Conservation (phyloP, 2,797 vertebrate species). For the Acanthurus lineatus region DNA sequence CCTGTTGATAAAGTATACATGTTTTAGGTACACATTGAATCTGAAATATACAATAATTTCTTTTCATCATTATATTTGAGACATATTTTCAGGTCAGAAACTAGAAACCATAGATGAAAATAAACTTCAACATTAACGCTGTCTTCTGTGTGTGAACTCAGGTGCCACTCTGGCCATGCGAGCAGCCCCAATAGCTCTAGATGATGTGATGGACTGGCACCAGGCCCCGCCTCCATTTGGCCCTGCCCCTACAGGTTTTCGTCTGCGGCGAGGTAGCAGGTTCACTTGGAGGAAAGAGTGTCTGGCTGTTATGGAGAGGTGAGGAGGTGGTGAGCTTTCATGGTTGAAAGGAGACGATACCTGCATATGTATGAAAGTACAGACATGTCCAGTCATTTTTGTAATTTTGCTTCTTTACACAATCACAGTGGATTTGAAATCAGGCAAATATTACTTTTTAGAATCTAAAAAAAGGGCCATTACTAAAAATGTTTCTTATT, state of each 20-base stretch:
- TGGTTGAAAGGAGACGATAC: too few species aligned
- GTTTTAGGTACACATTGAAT: not conserved
- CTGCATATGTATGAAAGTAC: not conserved
- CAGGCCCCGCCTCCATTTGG: slow-evolving; percentile 93
- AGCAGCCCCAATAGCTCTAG: slow-evolving; percentile 91
- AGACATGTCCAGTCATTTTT: too few species aligned
- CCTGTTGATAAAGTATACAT: not conserved
- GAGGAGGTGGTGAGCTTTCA: slow-evolving; percentile 16
- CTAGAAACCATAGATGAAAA: not conserved
- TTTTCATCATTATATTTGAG: not conserved
- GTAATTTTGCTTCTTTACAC: too few species aligned
- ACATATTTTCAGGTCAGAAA: not conserved
- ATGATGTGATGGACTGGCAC: slow-evolving; percentile 96
- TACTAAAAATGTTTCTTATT: too few species aligned
- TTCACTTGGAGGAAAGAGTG: slow-evolving; percentile 99
- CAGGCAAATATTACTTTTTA: too few species aligned
- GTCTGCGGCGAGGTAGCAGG: slow-evolving; percentile 94
- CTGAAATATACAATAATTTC: not conserved
- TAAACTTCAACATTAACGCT: not conserved
- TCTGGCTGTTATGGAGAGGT: slow-evolving; percentile 99
- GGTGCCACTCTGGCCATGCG: slow-evolving; percentile 98
- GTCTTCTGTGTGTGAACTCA: slow-evolving; percentile 56
- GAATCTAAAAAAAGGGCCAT: too few species aligned
- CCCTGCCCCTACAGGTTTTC: slow-evolving; percentile 91
- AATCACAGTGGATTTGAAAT: too few species aligned